These are phyloP conservation scores for Hetaerina americana DNA, from an alignment of 1,140 invertebrate species.

Conservation along the genomic window DNA sequence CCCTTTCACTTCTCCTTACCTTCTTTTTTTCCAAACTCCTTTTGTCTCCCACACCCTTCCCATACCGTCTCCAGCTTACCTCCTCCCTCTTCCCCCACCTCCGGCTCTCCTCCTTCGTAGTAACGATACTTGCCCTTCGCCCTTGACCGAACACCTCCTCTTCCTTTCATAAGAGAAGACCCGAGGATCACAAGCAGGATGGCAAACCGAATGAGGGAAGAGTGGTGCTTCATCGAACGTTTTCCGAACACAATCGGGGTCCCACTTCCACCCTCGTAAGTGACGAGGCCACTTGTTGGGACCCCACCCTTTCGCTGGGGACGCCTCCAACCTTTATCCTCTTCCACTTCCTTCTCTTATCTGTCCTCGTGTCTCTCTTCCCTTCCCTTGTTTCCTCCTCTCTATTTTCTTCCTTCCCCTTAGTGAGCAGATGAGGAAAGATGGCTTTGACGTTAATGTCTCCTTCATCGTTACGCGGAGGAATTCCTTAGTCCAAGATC, in stretches of 20 bases:
- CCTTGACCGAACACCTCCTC: background rate
- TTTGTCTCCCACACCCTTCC: background rate
- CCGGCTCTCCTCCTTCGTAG: background rate
- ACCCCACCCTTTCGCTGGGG: background rate
- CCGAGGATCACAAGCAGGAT: too few relatives aligned
- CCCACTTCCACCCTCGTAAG: background rate
- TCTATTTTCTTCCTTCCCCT: background rate
- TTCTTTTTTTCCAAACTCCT: too few relatives aligned
- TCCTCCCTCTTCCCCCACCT: background rate
- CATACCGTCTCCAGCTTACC: background rate
- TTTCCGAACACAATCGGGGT: background rate
- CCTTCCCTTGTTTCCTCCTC: background rate
- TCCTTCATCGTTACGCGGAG: too few relatives aligned
- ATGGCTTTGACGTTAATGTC: too few relatives aligned
- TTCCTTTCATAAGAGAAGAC: too few relatives aligned
- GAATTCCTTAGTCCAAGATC: too few relatives aligned
- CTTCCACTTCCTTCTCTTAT: background rate
- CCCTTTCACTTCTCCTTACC: background rate
- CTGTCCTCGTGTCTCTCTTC: background rate
- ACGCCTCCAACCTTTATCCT: background rate
- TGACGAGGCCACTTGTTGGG: background rate
- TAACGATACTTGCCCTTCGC: background rate
- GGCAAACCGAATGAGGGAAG: background rate
- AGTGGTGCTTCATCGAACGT: background rate
- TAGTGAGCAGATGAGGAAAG: too few relatives aligned